Evolutionary conservation across 2,888 invertebrate species (phyloP), one percentile per base, ranked within the genome.

Genomic region (Pyralis farinalis): DNA sequence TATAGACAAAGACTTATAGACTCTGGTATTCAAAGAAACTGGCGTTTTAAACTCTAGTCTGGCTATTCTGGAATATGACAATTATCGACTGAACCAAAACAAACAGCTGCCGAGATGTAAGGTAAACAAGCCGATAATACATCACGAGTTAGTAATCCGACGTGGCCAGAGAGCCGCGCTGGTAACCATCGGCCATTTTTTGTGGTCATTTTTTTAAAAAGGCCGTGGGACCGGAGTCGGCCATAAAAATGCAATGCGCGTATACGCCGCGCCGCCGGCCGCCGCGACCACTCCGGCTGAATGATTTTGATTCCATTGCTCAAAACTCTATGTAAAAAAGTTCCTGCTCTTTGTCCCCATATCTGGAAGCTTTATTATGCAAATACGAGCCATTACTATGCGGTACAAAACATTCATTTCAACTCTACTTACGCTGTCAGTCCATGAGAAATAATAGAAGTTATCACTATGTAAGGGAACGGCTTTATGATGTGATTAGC

Each of bases 241-340:
- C 51, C 62, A 56, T 71, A 66, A 69, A 76, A 73, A 75, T 78
- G 75, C 76, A 71, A 70, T 55, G 60, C 62, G 62, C 70, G 72
- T 71, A 64, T 55, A n/a, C n/a, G n/a, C n/a, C n/a, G n/a, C n/a
- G n/a, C n/a, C n/a, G n/a, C n/a, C n/a, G n/a, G 49, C 47, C 34
- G 49, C 47, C 34, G 33, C 33, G 32, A 33, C 11, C 33, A 12
- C 8, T n/a, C 25, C 7, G 22, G 28, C 33, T 33, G 39, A 39
- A 39, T 39, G 39, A 33, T 33, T 39, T 39, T 39, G 33, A 39
- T 39, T 33, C 33, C 39, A 33, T 10, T 27, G 27, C 39, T 25
- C 38, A 25, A 33, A 37, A 21, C 12, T 4, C 16, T 12, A 33
- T 27, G 27, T 27, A 32, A 33, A 39, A 3, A 1, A 12, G 20